Evolutionary conservation across 2,113 vertebrate species (phyloP), one percentile per base, ranked within the genome.

Genomic region (Beaufortia kweichowensis): DNA sequence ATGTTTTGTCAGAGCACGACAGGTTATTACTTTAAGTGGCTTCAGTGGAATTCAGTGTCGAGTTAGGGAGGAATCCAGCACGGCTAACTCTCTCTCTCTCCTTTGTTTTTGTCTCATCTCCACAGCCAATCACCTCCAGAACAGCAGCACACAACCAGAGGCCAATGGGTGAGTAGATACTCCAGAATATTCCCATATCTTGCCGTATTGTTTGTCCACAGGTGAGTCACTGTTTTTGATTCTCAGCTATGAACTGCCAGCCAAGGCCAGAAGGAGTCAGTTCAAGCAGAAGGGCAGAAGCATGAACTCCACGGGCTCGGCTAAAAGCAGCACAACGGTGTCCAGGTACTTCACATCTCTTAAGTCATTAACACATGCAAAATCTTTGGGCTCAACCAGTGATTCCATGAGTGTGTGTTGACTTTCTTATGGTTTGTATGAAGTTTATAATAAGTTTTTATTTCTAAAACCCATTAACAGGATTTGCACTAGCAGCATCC

Each of bases 261-360:
- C 95, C 4, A 90, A 94, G 87, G 94, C 95, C 81, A 95, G 90
- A 87, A 93, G 96, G 85, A 91, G 90, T 79, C 95, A 93, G 85
- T 98, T 94, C 87, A 95, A 94, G 82, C 95, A 97, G 85, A 94
- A 90, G 62, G 95, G 93, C 48, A 91, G 93, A 90, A 99, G 96
- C 89, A 97, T 99, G 95, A 98, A 97, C 90, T 99, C 97, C 3
- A 96, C 95, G 0, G 96, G 97, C 39, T 99, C 97, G 61, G 97
- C 95, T 61, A 99, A 96, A 85, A 98, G 97, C 90, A 98, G 94
- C 62, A 89, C 92, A 0, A 98, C 94, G 0, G 94, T 98, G 73
- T 99, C 97, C 89, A 99, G 97, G 97, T 98, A 79, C 48, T 43
- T 19, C 35, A 46, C 33, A 50, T 11, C 23, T 24, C 21, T 29